Conservation (phyloP, 2,888 invertebrate genomes). For the Melanostoma scalare region DNA sequence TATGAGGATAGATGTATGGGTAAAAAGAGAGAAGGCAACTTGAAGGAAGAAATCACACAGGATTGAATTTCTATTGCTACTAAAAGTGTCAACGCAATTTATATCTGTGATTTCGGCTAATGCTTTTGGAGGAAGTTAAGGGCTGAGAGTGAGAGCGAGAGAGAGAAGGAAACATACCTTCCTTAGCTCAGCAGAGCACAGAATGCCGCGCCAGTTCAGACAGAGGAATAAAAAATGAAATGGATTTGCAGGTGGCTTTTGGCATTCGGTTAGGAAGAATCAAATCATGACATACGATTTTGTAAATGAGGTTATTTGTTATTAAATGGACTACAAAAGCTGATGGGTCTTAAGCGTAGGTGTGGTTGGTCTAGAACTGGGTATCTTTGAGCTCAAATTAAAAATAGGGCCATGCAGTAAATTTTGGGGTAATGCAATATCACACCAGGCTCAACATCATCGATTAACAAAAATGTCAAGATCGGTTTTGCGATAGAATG, state of each 20-base stretch:
- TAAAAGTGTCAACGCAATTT: slow-evolving; percentile 70
- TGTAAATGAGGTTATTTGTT: slow-evolving; percentile 68
- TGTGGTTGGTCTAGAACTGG: too few relatives aligned
- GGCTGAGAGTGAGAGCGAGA: not conserved
- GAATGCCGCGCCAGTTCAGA: not conserved
- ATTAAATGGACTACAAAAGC: slow-evolving; percentile 65
- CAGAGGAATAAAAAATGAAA: slow-evolving; percentile 37
- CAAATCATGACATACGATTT: slow-evolving; percentile 61
- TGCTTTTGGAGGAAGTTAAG: slow-evolving; percentile 25
- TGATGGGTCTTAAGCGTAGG: slow-evolving; percentile 36
- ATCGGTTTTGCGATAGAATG: too few relatives aligned
- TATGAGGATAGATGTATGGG: not conserved
- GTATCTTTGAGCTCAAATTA: too few relatives aligned
- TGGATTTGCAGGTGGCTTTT: slow-evolving; percentile 69
- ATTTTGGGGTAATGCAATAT: too few relatives aligned
- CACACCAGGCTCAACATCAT: too few relatives aligned
- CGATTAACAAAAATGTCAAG: too few relatives aligned
- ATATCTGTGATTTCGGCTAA: slow-evolving; percentile 68
- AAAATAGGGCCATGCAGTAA: too few relatives aligned
- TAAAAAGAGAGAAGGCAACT: not conserved
- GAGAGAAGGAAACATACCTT: not conserved
- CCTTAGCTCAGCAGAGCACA: not conserved
- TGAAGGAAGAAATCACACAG: slow-evolving; percentile 44
- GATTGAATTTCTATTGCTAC: slow-evolving; percentile 70
- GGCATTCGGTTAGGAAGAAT: slow-evolving; percentile 59